Base-by-base conservation (phyloP, 2,888 invertebrate species). In the Ceramica pisi region DNA sequence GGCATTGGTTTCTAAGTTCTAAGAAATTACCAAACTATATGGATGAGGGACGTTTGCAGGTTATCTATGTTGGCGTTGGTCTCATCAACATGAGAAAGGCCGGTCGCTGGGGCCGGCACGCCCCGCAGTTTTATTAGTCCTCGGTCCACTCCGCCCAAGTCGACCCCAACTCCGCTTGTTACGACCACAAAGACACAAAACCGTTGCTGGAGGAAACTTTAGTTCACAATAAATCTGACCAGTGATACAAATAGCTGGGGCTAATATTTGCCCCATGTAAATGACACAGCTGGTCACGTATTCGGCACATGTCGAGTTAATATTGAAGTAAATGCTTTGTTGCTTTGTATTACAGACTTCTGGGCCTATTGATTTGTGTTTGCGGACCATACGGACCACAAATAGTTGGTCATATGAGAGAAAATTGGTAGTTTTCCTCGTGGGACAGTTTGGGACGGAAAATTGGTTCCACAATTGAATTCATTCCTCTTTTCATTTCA, bases 61-160 rank as follows among this genome's bases (percentile, higher is more conserved):
- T 79, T 81, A 83, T 84, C 75, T 80, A 71, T 77, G 72, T 80
- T 75, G 74, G 81, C 64, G 69, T 83, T 82, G 79, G 81, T 81
- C 92, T 92, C 91, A 94, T 93, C 93, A 93, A 90, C 94, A 94
- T 93, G 89, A 93, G 91, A 94, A 93, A 93, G 93, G 91, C 83
- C 84, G 86, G 86, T 79, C 86, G 85, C 75, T 71, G 81, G 78
- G 80, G 75, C 77, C 68, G 82, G 83, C 88, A 91, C 94, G 94
- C 94, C 94, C 91, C 83, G 80, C 75, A 90, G 91, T 93, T 95
- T 94, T 94, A 94, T 94, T 94, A 92, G 90, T 86, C 86, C 87
- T 81, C 79, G 83, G 87, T 85, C 85, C 89, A 81, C 78, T 80
- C 80, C 82, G 84, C 81, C 81, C 83, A 84, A 84, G 84, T 85